Evolutionary conservation across 1,140 invertebrate species (phyloP).

Genomic region (Drosophila grimshawi): DNA sequence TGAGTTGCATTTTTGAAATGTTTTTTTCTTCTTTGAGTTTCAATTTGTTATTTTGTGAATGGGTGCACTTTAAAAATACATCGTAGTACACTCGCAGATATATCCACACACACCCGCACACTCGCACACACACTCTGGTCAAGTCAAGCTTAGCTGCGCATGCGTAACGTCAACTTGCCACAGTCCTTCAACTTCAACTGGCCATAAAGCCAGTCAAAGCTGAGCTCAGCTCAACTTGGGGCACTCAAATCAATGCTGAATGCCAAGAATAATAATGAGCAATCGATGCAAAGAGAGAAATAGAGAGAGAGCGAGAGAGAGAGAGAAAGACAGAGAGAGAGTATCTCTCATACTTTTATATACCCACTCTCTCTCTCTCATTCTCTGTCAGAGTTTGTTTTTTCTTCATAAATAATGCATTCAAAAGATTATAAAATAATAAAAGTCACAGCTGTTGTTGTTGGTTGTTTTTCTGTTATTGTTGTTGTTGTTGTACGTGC

Average conservation of each 20-base stretch:
- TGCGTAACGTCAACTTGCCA: conserved; percentile 74
- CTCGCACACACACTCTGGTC: background rate
- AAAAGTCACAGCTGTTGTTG: conserved; percentile 60
- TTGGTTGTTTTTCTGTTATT: conserved; percentile 7
- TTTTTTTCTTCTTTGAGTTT: conserved; percentile 44
- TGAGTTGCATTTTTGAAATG: conserved; percentile 50
- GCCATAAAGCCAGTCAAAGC: conserved; percentile 42
- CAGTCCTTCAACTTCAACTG: conserved; percentile 80
- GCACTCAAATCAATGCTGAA: conserved; percentile 49
- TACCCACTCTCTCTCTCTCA: background rate
- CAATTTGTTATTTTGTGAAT: conserved; percentile 44
- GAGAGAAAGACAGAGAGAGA: background rate
- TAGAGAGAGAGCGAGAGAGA: background rate
- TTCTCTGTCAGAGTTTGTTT: background rate
- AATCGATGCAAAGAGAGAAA: conserved; percentile 11
- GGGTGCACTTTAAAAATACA: conserved; percentile 30
- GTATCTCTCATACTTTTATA: background rate
- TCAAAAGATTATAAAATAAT: conserved; percentile 74
- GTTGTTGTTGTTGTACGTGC: conserved; percentile 72
- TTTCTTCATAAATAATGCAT: conserved; percentile 49
- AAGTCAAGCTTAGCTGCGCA: conserved; percentile 43
- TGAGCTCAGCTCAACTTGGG: conserved; percentile 52
- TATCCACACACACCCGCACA: conserved; percentile 3
- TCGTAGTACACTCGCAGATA: background rate
- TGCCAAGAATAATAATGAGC: conserved; percentile 77